phyloP scores from a whole-genome alignment of 2,888 invertebrate genomes.

The Eristalinus sepulchralis region DNA sequence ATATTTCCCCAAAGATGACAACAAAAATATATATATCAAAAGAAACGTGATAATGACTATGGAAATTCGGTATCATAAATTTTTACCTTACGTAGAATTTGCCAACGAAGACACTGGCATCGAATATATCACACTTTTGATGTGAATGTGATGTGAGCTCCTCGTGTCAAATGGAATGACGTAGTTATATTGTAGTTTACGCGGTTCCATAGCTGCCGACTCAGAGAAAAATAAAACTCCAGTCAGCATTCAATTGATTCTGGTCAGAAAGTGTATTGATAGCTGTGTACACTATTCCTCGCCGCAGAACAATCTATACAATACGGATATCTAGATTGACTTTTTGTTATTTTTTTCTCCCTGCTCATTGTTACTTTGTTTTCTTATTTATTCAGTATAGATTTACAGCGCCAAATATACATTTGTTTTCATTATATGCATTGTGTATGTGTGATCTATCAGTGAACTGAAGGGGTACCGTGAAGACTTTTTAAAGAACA shows the following conservation, averaged over 20 bases:
- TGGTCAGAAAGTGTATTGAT: not conserved
- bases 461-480: not conserved
- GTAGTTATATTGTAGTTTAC: not conserved
- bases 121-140: not conserved
- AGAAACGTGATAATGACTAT: not conserved
- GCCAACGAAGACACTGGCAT: not conserved
- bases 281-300: not conserved
- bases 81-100: not conserved
- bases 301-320: not conserved
- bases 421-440: not conserved
- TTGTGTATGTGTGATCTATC: not conserved
- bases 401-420: not conserved
- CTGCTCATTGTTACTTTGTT: not conserved
- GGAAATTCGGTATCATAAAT: not conserved
- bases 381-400: not conserved
- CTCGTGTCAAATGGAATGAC: not conserved
- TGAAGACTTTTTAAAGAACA: not conserved
- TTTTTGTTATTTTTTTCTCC: not conserved
- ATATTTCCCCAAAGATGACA: not conserved
- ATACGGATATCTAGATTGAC: not conserved
- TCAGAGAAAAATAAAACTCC: not conserved
- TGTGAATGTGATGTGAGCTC: not conserved
- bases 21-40: not conserved
- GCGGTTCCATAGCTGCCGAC: not conserved
- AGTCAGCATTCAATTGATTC: not conserved